Conservation (phyloP, 2,113 vertebrate species). For the Xiphophorus maculatus region DNA sequence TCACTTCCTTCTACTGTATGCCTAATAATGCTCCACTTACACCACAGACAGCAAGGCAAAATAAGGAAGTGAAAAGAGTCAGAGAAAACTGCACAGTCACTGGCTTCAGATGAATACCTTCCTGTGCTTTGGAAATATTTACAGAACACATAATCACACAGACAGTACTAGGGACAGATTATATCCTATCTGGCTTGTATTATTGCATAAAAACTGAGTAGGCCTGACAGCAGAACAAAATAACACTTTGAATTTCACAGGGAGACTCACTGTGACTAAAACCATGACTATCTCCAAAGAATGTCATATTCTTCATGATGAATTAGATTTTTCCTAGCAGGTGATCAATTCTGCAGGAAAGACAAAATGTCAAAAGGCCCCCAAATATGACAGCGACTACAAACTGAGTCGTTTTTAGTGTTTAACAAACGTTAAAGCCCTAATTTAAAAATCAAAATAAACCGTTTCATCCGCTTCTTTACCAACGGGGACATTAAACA, state of each 20-base stretch:
- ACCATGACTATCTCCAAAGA: no score
- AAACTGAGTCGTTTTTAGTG: neutral
- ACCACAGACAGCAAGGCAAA: neutral
- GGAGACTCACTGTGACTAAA: no score
- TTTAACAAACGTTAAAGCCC: neutral
- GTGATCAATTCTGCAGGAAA: neutral
- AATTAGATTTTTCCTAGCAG: neutral
- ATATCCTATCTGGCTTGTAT: neutral
- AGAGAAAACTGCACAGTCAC: neutral
- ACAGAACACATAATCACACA: neutral
- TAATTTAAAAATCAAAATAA: neutral
- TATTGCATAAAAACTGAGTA: constrained; percentile 17
- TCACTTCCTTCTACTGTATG: neutral
- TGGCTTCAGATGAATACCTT: neutral
- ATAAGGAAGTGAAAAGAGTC: neutral
- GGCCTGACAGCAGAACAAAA: neutral
- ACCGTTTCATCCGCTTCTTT: neutral
- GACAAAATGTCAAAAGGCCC: no score
- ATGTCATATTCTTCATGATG: neutral
- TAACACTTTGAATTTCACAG: neutral
- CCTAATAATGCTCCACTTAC: neutral
- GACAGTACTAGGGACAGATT: neutral
- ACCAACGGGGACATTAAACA: neutral
- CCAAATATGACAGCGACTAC: no score
- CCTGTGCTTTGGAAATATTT: neutral